Percentiles rank a stretch among this genome's conserved stretches.
These are phyloP conservation scores for fruit fly (Drosophila melanogaster) DNA, from an alignment of 1,140 invertebrate genomes.

Conservation along the genomic window Release_6_plus_ISO1_MT NT_033777.3:13936501-13937000, in stretches of 20 bases:
- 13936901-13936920: no score
- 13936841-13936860: no score
- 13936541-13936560: constrained; percentile 13
- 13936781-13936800: neutral
- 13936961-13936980: neutral
- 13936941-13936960: no score
- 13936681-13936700: constrained; percentile 38
- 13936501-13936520: constrained; percentile 54
- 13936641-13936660: constrained; percentile 1
- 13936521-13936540: constrained; percentile 60
- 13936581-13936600: constrained; percentile 59
- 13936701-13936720: constrained; percentile 5
- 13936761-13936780: constrained; percentile 2
- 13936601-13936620: constrained; percentile 52
- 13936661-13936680: constrained; percentile 17
- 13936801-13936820: no score
- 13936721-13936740: neutral
- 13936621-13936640: constrained; percentile 28
- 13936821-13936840: no score
- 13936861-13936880: no score
- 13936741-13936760: neutral
- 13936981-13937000: neutral
- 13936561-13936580: constrained; percentile 11
- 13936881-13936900: no score
- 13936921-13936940: no score